Evolutionary conservation across 2,888 invertebrate genomes (phyloP).

Genomic region (Netelia inedita): DNA sequence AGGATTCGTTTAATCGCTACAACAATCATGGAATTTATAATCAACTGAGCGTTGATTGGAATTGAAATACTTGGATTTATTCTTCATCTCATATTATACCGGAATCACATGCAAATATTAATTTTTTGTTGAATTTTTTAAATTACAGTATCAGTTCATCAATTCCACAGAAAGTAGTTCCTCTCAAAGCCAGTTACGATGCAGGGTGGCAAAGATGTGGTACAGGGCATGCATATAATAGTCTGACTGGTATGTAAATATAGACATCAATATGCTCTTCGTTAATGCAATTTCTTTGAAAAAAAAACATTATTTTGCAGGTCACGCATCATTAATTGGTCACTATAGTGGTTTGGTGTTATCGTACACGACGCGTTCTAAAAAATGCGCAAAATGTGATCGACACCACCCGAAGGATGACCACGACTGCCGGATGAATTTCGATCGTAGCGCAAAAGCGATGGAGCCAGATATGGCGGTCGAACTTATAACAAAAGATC

Average conservation of each 20-base stretch:
- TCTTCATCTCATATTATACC: conserved; percentile 1
- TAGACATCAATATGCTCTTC: too few species aligned
- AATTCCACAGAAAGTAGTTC: too few species aligned
- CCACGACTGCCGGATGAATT: conserved; percentile 60
- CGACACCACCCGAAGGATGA: neutral
- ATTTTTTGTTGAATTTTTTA: neutral
- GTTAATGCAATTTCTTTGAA: too few species aligned
- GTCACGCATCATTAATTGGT: neutral
- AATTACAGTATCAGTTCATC: too few species aligned
- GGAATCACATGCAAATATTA: conserved; percentile 4
- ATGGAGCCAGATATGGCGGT: conserved; percentile 68
- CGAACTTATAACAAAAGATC: conserved; percentile 54
- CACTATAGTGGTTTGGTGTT: too few species aligned
- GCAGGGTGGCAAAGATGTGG: too few species aligned
- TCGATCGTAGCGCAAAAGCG: conserved; percentile 65
- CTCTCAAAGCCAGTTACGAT: too few species aligned
- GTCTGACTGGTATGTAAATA: too few species aligned
- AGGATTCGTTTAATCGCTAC: conserved; percentile 1
- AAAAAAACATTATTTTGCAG: neutral
- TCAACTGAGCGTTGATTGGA: conserved; percentile 10
- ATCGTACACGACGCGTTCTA: conserved; percentile 6
- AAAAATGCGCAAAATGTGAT: conserved; percentile 44
- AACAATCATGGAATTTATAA: conserved; percentile 4
- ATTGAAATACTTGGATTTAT: conserved; percentile 16
- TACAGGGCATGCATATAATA: too few species aligned